Percentiles rank a stretch among this genome's conserved stretches.
Evolutionary conservation across 2,888 invertebrate species (phyloP).

Genomic region (Cheilosia urbana): DNA sequence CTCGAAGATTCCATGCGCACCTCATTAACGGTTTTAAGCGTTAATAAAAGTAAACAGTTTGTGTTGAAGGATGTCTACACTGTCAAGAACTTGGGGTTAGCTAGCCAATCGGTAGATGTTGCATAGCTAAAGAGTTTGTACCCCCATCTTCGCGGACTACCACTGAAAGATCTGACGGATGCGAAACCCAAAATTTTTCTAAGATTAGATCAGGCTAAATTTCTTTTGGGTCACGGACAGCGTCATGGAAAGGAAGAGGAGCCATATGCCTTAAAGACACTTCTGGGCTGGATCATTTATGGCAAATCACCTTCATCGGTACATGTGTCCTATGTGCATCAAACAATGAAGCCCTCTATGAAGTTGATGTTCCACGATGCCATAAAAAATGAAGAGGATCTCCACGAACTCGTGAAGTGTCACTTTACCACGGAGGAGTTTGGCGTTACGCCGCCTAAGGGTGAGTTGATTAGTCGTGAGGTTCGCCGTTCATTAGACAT

Average conservation of each 20-base stretch:
- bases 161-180: not conserved
- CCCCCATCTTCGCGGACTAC: conserved; percentile 5
- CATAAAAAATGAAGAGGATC: conserved; percentile 9
- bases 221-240: conserved; percentile 15
- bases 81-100: not conserved
- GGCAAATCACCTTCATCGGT: conserved; percentile 19
- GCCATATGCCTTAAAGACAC: conserved; percentile 10
- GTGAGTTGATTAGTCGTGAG: conserved; percentile 13
- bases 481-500: conserved; percentile 10
- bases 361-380: conserved; percentile 34
- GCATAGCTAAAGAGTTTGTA: not conserved
- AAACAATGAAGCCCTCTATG: conserved; percentile 27
- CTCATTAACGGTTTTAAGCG: conserved; percentile 1
- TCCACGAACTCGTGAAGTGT: conserved; percentile 12
- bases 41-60: not conserved
- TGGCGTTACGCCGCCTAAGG: conserved; percentile 29
- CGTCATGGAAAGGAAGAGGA: conserved; percentile 24
- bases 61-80: conserved; percentile 14
- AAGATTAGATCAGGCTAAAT: conserved; percentile 39
- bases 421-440: conserved; percentile 27
- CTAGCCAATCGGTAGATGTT: conserved; percentile 16
- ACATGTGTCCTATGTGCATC: not conserved
- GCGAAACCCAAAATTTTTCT: conserved; percentile 22
- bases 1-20: conserved; percentile 22
- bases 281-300: conserved; percentile 38